Evolutionary conservation across 2,113 vertebrate species (phyloP), one percentile per base, ranked within the genome.

Genomic region (Gasterosteus aculeatus): DNA sequence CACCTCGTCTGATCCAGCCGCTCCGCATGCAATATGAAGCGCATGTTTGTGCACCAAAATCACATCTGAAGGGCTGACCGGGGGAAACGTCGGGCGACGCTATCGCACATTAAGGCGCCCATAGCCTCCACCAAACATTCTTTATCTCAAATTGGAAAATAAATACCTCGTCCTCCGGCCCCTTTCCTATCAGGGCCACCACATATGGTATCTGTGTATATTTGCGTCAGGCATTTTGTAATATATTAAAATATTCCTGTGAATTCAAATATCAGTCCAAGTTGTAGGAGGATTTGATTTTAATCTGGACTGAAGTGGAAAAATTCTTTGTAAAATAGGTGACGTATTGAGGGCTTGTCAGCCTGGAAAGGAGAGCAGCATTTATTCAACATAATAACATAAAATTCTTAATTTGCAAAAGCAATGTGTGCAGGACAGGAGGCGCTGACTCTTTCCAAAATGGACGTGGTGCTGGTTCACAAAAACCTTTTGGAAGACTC

Each of bases 1-100:
- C 73, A 64, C 63, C 67, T 53, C 44, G 4, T 41, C 76, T 26
- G 53, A 65, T 84, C 59, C 46, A 29, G 65, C 49, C 57, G 46
- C 53, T 70, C 51, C 69, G 79, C 74, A 82, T 91, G 83, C 80
- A 88, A 90, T 86, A 89, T 88, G 87, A 53, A 80, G 67, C 1
- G 69, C 60, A 11, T 77, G 72, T 90, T 72, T 79, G 67, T 74
- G 70, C 58, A 15, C 51, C 44, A 56, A 77, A 83, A 72, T 83
- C 74, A 38, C 61, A 80, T 85, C 84, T 71, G 63, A 78, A 68
- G 68, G 58, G 64, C 57, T 29, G 58, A 59, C 41, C 22, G 61
- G 65, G 67, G 51, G 69, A 65, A 80, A 53, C 61, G 67, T 80
- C 80, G 67, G 12, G 12, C 58, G 11, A n/a, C 56, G 18, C 58